A percentile compares a stretch with the other conserved stretches of the same genome.
phyloP scores from a whole-genome alignment of 2,113 vertebrate species.

The Varanus salvator region DNA sequence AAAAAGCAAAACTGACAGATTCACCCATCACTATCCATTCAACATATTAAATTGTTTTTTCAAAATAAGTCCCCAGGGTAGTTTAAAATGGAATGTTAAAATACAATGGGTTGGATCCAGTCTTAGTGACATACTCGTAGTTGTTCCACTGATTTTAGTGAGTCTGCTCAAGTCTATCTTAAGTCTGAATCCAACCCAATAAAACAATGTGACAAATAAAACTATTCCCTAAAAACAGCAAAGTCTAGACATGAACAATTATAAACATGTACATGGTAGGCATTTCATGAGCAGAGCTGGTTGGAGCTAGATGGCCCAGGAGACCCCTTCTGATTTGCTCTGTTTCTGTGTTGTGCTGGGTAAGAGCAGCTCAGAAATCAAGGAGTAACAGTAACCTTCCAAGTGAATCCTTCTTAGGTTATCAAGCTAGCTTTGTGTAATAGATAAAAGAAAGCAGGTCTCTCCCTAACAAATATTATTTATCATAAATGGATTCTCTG shows the following conservation, averaged over 20 bases:
- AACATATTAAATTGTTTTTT: not conserved
- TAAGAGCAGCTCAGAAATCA: not conserved
- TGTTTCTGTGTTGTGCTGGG: not conserved
- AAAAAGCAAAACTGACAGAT: too few relatives aligned
- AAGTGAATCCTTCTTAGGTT: fast-evolving
- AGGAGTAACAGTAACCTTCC: not conserved
- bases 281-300: too few relatives aligned
- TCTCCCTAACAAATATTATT: not conserved
- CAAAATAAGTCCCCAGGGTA: not conserved
- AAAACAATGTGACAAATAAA: not conserved
- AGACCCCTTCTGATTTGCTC: too few relatives aligned
- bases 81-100: not conserved
- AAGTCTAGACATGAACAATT: not conserved
- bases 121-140: not conserved
- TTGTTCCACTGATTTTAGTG: not conserved
- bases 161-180: too few relatives aligned
- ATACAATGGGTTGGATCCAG: not conserved
- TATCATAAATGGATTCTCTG: not conserved
- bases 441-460: not conserved
- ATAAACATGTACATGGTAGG: too few relatives aligned
- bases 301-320: too few relatives aligned
- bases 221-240: not conserved
- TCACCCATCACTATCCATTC: too few relatives aligned
- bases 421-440: not conserved
- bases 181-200: not conserved